A percentile compares a stretch with the other conserved stretches of the same genome.
Evolutionary conservation across 2,888 invertebrate species (phyloP).

Genomic region (Brenthis ino): DNA sequence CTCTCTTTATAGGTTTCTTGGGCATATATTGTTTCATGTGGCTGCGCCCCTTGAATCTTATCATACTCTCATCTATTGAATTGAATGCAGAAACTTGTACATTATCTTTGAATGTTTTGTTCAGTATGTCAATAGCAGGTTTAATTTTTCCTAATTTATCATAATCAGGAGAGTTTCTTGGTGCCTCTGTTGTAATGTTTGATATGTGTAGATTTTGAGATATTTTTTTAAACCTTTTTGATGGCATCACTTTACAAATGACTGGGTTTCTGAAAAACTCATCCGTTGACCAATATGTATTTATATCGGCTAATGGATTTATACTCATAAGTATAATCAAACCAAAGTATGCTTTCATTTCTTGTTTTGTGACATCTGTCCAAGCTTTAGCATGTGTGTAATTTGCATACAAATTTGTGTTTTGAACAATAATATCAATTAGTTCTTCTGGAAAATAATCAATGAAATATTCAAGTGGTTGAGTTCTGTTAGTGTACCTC

Average conservation of each 20-base stretch:
- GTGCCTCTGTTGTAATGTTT: conserved; percentile 36
- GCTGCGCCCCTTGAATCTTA: conserved; percentile 41
- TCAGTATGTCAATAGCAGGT: conserved; percentile 29
- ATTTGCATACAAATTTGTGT: conserved; percentile 27
- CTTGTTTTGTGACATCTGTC: conserved; percentile 28
- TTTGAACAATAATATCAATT: conserved; percentile 20
- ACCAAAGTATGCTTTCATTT: conserved; percentile 14
- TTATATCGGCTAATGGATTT: neutral
- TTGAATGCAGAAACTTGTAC: conserved; percentile 36
- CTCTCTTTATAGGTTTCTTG: conserved; percentile 45
- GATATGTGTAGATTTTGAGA: conserved; percentile 39
- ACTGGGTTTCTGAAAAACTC: no score
- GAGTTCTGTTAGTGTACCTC: conserved; percentile 5
- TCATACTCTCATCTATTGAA: conserved; percentile 43
- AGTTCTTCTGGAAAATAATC: conserved; percentile 25
- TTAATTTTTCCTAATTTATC: conserved; percentile 41
- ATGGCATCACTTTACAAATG: conserved; percentile 35
- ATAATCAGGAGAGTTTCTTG: conserved; percentile 25
- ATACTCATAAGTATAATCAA: neutral
- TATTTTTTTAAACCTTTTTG: conserved; percentile 40
- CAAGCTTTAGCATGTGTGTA: conserved; percentile 27
- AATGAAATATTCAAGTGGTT: conserved; percentile 12
- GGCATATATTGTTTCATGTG: conserved; percentile 45
- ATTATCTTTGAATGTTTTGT: conserved; percentile 36
- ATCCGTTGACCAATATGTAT: conserved; percentile 4